These are phyloP conservation scores for Empis stercorea DNA, from an alignment of 2,888 invertebrate genomes.

Conservation along the genomic window DNA sequence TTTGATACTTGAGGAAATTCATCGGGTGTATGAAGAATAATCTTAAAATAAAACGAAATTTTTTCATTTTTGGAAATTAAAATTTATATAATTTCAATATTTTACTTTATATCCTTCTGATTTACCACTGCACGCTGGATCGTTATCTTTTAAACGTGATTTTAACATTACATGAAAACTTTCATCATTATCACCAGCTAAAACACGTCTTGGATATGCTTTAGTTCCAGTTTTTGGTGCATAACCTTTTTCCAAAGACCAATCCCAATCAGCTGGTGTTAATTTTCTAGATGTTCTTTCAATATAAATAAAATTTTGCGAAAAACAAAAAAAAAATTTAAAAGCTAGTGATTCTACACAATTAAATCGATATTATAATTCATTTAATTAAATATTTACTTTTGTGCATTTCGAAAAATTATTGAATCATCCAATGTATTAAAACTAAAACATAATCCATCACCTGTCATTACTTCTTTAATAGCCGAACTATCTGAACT, in stretches of 20 bases:
- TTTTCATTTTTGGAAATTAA: too few species aligned
- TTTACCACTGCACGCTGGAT: conserved; percentile 14
- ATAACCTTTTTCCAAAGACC: conserved; percentile 21
- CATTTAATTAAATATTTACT: too few species aligned
- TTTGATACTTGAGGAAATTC: conserved; percentile 48
- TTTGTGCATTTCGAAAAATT: conserved; percentile 33
- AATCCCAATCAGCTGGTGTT: conserved; percentile 1
- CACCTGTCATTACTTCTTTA: conserved; percentile 42
- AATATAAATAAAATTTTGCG: too few species aligned
- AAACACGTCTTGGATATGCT: conserved; percentile 3
- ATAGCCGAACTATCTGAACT: conserved; percentile 36
- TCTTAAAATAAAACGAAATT: conserved; percentile 35
- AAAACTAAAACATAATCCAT: conserved; percentile 50
- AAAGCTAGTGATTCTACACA: too few species aligned
- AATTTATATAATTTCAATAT: too few species aligned
- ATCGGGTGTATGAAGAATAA: conserved; percentile 49
- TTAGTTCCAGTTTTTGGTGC: neutral
- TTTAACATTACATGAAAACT: neutral
- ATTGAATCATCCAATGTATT: conserved; percentile 44
- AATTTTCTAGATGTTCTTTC: neutral
- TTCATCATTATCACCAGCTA: conserved; percentile 7
- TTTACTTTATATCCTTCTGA: conserved; percentile 20
- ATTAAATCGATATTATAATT: too few species aligned
- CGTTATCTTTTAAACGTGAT: neutral
- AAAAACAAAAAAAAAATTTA: too few species aligned